These are phyloP conservation scores for Zaprionus camerounensis DNA, from an alignment of 1,140 invertebrate genomes.

Conservation along the genomic window DNA sequence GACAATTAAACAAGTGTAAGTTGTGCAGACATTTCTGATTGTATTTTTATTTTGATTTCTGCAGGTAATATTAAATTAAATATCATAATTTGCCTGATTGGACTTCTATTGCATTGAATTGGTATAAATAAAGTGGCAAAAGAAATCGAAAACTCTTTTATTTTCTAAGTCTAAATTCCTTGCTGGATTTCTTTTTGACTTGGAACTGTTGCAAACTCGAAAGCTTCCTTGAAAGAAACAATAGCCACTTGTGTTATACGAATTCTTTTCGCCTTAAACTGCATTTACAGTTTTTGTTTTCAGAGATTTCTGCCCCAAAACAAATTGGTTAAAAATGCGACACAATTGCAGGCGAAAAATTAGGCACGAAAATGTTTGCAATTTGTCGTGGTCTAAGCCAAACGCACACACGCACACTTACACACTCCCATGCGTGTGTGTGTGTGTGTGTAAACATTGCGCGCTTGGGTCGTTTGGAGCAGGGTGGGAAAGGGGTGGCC, in stretches of 20 bases:
- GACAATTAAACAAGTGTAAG: not conserved
- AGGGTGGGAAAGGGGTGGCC: not conserved
- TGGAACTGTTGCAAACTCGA: not conserved
- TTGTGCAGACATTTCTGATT: not conserved
- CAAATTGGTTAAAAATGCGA: slow-evolving; percentile 32
- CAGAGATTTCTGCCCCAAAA: not conserved
- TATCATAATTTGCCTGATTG: not conserved
- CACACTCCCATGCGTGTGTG: not conserved
- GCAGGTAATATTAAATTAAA: not conserved
- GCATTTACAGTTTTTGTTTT: not conserved
- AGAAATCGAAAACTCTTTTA: not conserved
- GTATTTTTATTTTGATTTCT: not conserved
- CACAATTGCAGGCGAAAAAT: slow-evolving; percentile 64
- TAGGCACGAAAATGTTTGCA: slow-evolving; percentile 64
- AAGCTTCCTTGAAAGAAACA: not conserved
- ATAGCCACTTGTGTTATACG: not conserved
- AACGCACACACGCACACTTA: slow-evolving; percentile 17
- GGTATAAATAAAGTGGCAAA: not conserved
- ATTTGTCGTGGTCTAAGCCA: slow-evolving; percentile 60
- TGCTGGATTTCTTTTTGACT: not conserved
- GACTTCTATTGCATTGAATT: not conserved
- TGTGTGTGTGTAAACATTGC: slow-evolving; percentile 65
- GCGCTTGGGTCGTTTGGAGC: slow-evolving; percentile 35
- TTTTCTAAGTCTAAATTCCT: not conserved
- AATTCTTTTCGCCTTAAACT: not conserved